Conservation (phyloP, 2,888 invertebrate genomes). For the Globia sparganii region DNA sequence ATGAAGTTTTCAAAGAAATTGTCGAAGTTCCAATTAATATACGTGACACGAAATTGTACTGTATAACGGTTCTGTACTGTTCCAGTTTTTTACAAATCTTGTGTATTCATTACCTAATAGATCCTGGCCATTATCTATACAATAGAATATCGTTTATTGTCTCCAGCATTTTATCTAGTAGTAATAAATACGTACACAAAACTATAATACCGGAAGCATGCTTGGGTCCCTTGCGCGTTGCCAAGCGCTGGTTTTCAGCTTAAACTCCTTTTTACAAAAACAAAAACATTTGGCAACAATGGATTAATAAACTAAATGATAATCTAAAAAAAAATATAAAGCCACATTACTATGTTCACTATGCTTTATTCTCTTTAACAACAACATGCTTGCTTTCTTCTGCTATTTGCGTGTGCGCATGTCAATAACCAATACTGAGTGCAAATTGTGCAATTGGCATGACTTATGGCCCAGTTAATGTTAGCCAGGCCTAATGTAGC, state of each 20-base stretch:
- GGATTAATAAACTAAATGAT: background rate
- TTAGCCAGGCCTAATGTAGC: constrained; percentile 19
- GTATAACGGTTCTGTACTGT: background rate
- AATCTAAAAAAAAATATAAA: background rate
- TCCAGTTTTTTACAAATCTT: background rate
- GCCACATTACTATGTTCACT: background rate
- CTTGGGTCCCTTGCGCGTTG: too few species aligned
- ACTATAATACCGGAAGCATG: too few species aligned
- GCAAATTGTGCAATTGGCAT: constrained; percentile 46
- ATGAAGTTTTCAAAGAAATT: background rate
- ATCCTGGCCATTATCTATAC: background rate
- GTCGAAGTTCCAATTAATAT: background rate
- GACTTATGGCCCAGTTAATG: constrained; percentile 42
- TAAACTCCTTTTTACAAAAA: too few species aligned
- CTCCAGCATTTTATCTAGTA: too few species aligned
- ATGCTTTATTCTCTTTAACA: background rate
- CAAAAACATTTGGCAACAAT: background rate
- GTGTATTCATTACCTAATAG: too few species aligned
- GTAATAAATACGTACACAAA: too few species aligned
- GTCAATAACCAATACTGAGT: constrained; percentile 41
- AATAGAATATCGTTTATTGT: too few species aligned
- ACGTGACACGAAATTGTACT: background rate
- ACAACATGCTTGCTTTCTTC: background rate
- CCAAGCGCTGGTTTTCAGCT: too few species aligned
- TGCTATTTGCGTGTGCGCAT: constrained; percentile 45